Evolutionary conservation across 2,797 vertebrate species (phyloP).

Genomic region (Zalophus californianus): DNA sequence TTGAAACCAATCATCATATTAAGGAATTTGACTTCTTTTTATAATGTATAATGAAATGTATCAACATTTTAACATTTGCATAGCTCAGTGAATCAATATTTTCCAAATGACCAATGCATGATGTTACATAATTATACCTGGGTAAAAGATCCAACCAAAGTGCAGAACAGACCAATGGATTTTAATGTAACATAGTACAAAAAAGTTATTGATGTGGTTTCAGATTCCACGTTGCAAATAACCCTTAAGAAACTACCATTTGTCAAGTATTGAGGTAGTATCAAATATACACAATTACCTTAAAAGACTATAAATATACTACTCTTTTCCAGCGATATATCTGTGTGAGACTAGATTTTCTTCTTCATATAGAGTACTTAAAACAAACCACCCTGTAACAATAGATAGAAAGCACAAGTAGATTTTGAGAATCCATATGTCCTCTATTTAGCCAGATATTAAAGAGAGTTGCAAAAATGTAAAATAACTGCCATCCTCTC

Average conservation of each 20-base stretch:
- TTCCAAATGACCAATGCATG: background rate
- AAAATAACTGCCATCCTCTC: conserved; percentile 1
- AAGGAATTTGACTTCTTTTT: background rate
- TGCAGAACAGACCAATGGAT: background rate
- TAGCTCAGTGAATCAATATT: conserved; percentile 35
- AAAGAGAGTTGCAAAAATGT: background rate
- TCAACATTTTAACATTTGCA: conserved; percentile 16
- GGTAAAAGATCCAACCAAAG: background rate
- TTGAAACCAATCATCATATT: conserved; percentile 14
- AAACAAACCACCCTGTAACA: background rate
- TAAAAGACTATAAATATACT: background rate
- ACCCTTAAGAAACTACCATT: conserved; percentile 6
- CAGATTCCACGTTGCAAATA: background rate
- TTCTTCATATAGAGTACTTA: conserved; percentile 12
- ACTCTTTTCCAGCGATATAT: background rate
- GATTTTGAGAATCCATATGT: background rate
- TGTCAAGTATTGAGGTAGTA: background rate
- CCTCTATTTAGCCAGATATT: background rate
- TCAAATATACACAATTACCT: background rate
- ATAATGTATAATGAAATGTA: conserved; percentile 8
- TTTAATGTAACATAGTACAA: background rate
- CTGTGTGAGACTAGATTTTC: background rate
- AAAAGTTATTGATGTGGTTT: background rate
- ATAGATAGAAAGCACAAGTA: conserved; percentile 34
- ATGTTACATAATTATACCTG: conserved; percentile 1